Conservation (phyloP, 2,888 invertebrate species). For the Sepioteuthis lessoniana region DNA sequence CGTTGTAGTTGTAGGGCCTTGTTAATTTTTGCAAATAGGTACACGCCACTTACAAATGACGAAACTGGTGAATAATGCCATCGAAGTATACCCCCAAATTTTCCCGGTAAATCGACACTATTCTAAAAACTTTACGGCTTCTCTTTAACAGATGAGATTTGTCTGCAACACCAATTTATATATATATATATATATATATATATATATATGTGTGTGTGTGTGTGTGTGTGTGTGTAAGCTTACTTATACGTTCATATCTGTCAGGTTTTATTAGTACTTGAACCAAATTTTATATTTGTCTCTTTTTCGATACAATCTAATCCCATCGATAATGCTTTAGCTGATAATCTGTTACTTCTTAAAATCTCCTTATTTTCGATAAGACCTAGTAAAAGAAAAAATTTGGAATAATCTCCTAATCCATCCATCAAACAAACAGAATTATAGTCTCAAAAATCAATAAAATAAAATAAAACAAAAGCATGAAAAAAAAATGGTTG, state of each 20-base stretch:
- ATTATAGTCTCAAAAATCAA: background rate
- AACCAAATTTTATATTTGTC: background rate
- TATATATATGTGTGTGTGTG: background rate
- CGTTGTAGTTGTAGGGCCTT: too few relatives aligned
- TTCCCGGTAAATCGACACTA: too few relatives aligned
- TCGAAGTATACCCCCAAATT: too few relatives aligned
- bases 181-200: background rate
- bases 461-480: background rate
- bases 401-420: background rate
- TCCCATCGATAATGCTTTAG: background rate
- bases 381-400: background rate
- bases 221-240: background rate
- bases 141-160: too few relatives aligned
- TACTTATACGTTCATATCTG: background rate
- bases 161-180: background rate
- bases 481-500: background rate
- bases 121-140: too few relatives aligned
- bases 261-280: too few relatives aligned
- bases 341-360: constrained; percentile 8
- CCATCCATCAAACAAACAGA: background rate
- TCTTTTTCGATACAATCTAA: background rate
- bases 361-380: background rate
- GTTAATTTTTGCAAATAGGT: too few relatives aligned
- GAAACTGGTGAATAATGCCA: too few relatives aligned
- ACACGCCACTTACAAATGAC: too few relatives aligned